Base-by-base conservation (phyloP, 2,888 invertebrate species). In the Nemotelus pantherinus region DNA sequence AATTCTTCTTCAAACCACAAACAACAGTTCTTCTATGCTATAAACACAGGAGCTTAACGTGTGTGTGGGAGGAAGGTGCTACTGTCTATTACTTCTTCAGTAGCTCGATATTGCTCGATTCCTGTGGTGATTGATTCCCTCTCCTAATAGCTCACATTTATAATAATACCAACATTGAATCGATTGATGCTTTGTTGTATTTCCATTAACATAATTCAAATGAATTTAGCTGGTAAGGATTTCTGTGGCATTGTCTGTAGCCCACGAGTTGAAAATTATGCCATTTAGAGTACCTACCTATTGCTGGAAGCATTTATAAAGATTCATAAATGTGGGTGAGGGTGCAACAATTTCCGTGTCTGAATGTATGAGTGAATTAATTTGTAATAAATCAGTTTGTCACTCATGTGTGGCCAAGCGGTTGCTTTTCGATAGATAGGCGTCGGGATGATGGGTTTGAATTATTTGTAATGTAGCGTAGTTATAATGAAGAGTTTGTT, bases 1-100 rank as follows among this genome's bases (percentile, higher is more conserved):
- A 25, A 25, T 25, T 25, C 25, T 25, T 25, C 25, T 25, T 25
- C 25, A 25, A 25, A 25, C 58, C 58, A n/a, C 58, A n/a, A 58
- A 9, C 58, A 10, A 10, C 58, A 58, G 5, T n/a, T 25, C 25
- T 25, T 25, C 25, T 25, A 25, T 25, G 25, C 25, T 25, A 25
- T 25, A 25, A 25, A 25, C 25, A 25, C 25, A 25, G 25, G 25
- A 25, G 25, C 25, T 25, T 25, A 25, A 25, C 25, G 25, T 25
- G n/a, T 74, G 74, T 63, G 74, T 74, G 48, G 74, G 74, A 74
- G 43, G 74, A 74, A 63, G 74, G 58, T 63, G 74, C 74, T 74
- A 74, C 74, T 74, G 74, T 45, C 60, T 48, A 58, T 70, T 43
- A 25, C 58, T 74, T n/a, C 63, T 60, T 44, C 43, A 41, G 25